Base-by-base conservation (phyloP, 2,113 vertebrate species). In the Kobus ellipsiprymnus region DNA sequence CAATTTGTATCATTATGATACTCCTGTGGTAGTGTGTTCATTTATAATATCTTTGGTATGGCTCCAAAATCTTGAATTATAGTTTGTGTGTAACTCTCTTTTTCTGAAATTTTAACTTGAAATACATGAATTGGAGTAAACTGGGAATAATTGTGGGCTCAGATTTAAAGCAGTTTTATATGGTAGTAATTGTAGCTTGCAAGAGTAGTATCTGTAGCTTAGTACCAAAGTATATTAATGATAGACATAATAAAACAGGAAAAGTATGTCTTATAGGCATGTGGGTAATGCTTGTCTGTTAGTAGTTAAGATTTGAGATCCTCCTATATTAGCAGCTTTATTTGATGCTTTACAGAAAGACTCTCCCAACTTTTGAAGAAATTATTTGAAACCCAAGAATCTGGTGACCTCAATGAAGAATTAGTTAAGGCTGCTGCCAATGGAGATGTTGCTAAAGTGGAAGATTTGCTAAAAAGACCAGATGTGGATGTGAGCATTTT, bases 331-430 rank as follows among this genome's bases (percentile, higher is more conserved):
- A 97, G 12, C 81, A 87, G 6, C 6, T 98, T 97, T 97, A 67
- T 98, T 98, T 98, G 84, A 95, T 98, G 89, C 98, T 98, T 98
- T 98, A 30, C 95, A 99, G 99, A 99, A 98, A 99, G 99, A 94
- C 98, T 99, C 74, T 99, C 99, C 62, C 99, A 99, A 98, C 98
- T 99, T 57, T 98, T 99, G 98, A 99, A 99, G 99, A 99, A 99
- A 97, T 98, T 99, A 77, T 99, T 99, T 98, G 99, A 99, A 99
- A 99, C 99, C 2, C 99, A 99, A 98, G 99, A 99, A 98, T 99
- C 99, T 5, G 99, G 99, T 87, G 99, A 99, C 98, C 99, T 99
- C 97, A 99, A 99, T 91, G 99, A 99, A 99, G 99, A 99, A 98
- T 98, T 99, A 97, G 99, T 99, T 98, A 99, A 99, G 98, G 99